Evolutionary conservation across 2,888 invertebrate species (phyloP), one percentile per base, ranked within the genome.

Genomic region (Dynastes grantii): DNA sequence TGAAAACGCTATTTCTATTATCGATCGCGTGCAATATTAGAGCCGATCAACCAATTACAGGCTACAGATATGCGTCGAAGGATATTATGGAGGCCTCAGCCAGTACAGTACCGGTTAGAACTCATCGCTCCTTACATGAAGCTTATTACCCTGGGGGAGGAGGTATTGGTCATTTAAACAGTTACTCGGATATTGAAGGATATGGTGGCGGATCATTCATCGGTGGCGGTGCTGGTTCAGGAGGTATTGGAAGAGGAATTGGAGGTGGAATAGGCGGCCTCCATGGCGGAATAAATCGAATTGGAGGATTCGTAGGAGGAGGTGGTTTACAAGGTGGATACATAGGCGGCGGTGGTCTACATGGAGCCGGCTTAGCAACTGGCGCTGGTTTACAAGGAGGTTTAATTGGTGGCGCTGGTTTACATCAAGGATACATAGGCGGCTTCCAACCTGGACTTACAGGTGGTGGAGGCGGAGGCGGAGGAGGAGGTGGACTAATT

Each of bases 121-220:
- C 91, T 53, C 92, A 92, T 83, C 91, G 91, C 87, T 90, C 92
- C 55, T 90, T 91, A 85, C 92, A 92, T 87, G 91, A 91, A 85
- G 90, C 89, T 79, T 92, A 92, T 84, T 92, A 92, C 84, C 92
- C 92, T 13, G 76, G 81, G 55, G 84, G 63, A 2, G 71, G 70
- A 9, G 78, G 77, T 27, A 22, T 58, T 45, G 77, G 77, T 76
- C 45, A 64, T 22, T 63, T 73, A 32, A 29, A 32, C 37, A 29
- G 64, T n/a, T 67, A 49, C 16, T 67, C 67, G 11, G 67, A 22
- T 45, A 58, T 75, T 11, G 75, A 71, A 13, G 76, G 76, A 53
- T 79, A 73, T 51, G 84, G 83, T 11, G 82, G 82, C 45, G 80
- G 78, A 27, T 79, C 80, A 2, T 76, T 77, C 51, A 79, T 79